A percentile compares a stretch with the other conserved stretches of the same genome.
These are phyloP conservation scores for Muschampia plurimacula DNA, from an alignment of 2,888 invertebrate species.

Conservation along the genomic window DNA sequence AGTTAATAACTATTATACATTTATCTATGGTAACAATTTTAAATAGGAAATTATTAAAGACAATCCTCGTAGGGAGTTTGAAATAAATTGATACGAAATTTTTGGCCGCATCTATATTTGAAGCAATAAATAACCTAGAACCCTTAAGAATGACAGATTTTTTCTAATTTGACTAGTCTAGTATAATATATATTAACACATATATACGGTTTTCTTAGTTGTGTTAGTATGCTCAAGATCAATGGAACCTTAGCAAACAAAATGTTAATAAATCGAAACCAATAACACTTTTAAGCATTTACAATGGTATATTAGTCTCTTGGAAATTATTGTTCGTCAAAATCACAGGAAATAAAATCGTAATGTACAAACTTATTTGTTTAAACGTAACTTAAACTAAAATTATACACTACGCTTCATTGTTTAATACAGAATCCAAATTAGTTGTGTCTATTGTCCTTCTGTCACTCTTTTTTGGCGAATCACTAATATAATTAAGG, in stretches of 20 bases:
- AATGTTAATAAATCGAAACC: constrained; percentile 32
- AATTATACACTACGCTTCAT: constrained; percentile 66
- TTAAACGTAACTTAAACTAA: constrained; percentile 44
- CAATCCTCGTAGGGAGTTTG: constrained; percentile 44
- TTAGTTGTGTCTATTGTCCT: constrained; percentile 74
- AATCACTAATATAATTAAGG: constrained; percentile 78
- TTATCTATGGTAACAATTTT: constrained; percentile 80
- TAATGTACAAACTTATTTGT: constrained; percentile 64
- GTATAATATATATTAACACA: constrained; percentile 53
- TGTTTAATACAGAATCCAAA: constrained; percentile 66
- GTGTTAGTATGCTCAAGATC: constrained; percentile 46
- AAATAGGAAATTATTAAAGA: constrained; percentile 55
- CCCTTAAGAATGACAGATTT: constrained; percentile 61
- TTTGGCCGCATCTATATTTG: constrained; percentile 50
- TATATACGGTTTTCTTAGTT: constrained; percentile 44
- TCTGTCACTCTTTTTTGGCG: constrained; percentile 77
- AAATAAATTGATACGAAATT: constrained; percentile 42
- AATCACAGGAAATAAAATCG: constrained; percentile 74
- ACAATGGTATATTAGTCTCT: constrained; percentile 53
- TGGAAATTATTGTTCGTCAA: constrained; percentile 57
- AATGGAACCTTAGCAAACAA: constrained; percentile 43
- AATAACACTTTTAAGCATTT: constrained; percentile 49
- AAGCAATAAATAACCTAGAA: constrained; percentile 78
- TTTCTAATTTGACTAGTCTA: constrained; percentile 83
- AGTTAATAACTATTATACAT: constrained; percentile 62